phyloP scores from a whole-genome alignment of 2,113 vertebrate species.

The Hyaena hyaena region DNA sequence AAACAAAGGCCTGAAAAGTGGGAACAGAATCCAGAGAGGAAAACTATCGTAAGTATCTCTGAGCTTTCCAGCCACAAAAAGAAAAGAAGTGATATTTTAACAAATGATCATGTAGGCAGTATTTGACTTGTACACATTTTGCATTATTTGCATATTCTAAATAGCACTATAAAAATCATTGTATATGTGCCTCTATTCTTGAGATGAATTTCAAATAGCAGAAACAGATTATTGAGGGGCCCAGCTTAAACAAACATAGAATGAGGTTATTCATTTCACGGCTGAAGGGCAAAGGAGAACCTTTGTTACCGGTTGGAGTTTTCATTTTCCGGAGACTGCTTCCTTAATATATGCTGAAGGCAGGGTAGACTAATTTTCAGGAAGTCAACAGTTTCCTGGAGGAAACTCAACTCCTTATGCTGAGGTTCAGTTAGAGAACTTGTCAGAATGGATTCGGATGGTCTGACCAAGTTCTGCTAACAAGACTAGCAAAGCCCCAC shows the following conservation, averaged over 20 bases:
- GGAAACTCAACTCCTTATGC: neutral
- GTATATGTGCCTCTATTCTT: neutral
- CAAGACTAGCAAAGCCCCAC: neutral
- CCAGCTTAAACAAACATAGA: neutral
- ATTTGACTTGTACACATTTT: neutral
- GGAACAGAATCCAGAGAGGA: neutral
- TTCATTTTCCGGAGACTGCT: neutral
- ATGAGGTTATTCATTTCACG: neutral
- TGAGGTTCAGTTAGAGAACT: neutral
- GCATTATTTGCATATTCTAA: neutral
- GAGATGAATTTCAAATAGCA: neutral
- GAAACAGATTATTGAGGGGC: neutral
- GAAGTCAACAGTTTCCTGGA: neutral
- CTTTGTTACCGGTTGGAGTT: neutral
- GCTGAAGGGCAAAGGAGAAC: neutral
- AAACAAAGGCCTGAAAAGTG: neutral
- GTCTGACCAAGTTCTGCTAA: neutral
- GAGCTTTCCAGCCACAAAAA: neutral
- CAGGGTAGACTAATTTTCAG: neutral
- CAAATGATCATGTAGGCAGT: neutral
- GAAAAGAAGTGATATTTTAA: neutral
- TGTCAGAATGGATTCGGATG: neutral
- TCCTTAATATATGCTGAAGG: neutral
- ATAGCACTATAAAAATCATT: neutral
- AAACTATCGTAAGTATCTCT: neutral